Evolutionary conservation across 2,888 invertebrate species (phyloP).

Genomic region (Drosophila multiciliata): DNA sequence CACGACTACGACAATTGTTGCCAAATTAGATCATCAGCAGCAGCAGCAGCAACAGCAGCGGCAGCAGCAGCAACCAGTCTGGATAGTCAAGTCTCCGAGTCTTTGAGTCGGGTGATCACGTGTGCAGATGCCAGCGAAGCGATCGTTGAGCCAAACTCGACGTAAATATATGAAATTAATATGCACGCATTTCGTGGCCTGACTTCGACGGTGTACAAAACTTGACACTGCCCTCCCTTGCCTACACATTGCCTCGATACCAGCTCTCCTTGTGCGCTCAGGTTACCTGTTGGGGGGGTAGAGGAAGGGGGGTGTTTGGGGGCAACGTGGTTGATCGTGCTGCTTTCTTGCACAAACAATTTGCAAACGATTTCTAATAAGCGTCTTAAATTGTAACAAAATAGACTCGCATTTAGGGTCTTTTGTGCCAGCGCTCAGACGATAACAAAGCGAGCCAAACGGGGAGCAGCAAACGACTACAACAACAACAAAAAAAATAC

Average conservation of each 20-base stretch:
- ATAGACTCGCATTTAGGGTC: slow-evolving; percentile 77
- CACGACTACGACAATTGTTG: slow-evolving; percentile 82
- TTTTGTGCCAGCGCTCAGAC: slow-evolving; percentile 57
- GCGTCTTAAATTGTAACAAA: slow-evolving; percentile 80
- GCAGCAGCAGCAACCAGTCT: slow-evolving; percentile 34
- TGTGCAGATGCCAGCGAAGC: slow-evolving; percentile 46
- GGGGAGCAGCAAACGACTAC: slow-evolving; percentile 5
- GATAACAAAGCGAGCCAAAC: slow-evolving; percentile 60
- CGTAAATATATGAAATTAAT: slow-evolving; percentile 79
- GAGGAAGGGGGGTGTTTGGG: neutral
- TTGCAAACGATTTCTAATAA: slow-evolving; percentile 82
- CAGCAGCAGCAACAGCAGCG: slow-evolving; percentile 64
- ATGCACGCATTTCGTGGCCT: slow-evolving; percentile 82
- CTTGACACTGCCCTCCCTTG: slow-evolving; percentile 3
- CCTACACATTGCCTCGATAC: slow-evolving; percentile 8
- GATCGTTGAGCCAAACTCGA: slow-evolving; percentile 50
- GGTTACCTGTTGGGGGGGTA: slow-evolving; percentile 29
- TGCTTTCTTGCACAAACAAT: slow-evolving; percentile 75
- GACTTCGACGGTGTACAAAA: slow-evolving; percentile 27
- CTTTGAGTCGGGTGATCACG: slow-evolving; percentile 40
- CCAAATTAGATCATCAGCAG: slow-evolving; percentile 84
- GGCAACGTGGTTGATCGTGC: slow-evolving; percentile 48
- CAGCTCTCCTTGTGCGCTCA: slow-evolving; percentile 27
- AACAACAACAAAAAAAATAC: neutral
- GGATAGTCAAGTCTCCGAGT: slow-evolving; percentile 53